Conservation (phyloP, 2,888 invertebrate species). For the Hybos culiciformis region DNA sequence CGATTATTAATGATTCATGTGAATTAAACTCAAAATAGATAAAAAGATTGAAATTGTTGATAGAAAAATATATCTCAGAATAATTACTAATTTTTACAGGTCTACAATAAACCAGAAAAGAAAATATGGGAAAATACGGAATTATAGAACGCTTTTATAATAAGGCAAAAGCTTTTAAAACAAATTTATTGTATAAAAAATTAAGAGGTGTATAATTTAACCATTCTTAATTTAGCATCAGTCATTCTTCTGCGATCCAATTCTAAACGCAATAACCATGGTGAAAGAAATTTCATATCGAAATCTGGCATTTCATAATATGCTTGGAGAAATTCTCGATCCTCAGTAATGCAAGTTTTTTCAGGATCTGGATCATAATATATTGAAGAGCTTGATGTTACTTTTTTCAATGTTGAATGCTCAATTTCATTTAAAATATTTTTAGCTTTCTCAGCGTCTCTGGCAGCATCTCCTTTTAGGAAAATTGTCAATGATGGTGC, state of each 20-base stretch:
- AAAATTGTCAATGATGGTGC: conserved; percentile 95
- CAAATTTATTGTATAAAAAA: too few species aligned
- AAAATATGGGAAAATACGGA: too few species aligned
- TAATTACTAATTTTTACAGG: too few species aligned
- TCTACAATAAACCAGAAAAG: too few species aligned
- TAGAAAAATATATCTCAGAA: too few species aligned
- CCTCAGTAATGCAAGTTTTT: conserved; percentile 89
- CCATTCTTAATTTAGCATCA: conserved; percentile 95
- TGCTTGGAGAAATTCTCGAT: conserved; percentile 95
- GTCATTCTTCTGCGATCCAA: conserved; percentile 93
- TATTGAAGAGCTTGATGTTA: conserved; percentile 92
- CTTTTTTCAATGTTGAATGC: conserved; percentile 87
- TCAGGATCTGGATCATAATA: conserved; percentile 96
- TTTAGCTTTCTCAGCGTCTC: conserved; percentile 95
- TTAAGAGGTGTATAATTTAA: too few species aligned
- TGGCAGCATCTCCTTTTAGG: conserved; percentile 79
- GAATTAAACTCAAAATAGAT: too few species aligned
- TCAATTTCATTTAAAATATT: conserved; percentile 90
- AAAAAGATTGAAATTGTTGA: too few species aligned
- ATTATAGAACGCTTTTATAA: too few species aligned
- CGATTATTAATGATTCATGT: too few species aligned
- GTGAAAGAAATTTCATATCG: conserved; percentile 81
- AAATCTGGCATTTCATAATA: conserved; percentile 99
- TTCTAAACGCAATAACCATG: conserved; percentile 92
- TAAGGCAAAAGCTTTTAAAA: too few species aligned